Evolutionary conservation across 2,888 invertebrate species (phyloP).

Genomic region (Phytoseiulus persimilis): DNA sequence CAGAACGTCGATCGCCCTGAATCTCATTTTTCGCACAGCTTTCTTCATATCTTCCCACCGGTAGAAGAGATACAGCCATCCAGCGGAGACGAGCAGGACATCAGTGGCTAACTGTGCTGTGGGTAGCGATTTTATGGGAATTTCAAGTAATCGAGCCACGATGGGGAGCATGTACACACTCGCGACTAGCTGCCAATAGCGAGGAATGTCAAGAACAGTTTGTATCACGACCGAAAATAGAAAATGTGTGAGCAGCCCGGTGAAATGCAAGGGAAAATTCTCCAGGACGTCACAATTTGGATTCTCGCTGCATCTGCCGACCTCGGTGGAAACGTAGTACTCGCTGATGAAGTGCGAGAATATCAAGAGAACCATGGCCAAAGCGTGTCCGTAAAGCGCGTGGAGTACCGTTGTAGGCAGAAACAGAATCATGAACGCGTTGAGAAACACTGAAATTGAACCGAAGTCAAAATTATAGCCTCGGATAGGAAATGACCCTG

Average conservation of each 20-base stretch:
- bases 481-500: no score
- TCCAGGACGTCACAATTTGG: slow-evolving; percentile 46
- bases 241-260: slow-evolving; percentile 50
- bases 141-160: slow-evolving; percentile 52
- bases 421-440: slow-evolving; percentile 52
- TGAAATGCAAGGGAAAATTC: slow-evolving; percentile 48
- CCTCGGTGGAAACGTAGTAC: slow-evolving; percentile 51
- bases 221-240: slow-evolving; percentile 49
- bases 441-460: slow-evolving; percentile 51
- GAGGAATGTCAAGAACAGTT: slow-evolving; percentile 51
- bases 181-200: slow-evolving; percentile 50
- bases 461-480: slow-evolving; percentile 33
- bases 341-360: slow-evolving; percentile 52
- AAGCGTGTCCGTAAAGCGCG: slow-evolving; percentile 54
- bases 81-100: slow-evolving; percentile 50
- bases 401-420: slow-evolving; percentile 53
- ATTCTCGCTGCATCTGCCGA: slow-evolving; percentile 47
- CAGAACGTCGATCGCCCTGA: slow-evolving; percentile 49
- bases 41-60: not conserved
- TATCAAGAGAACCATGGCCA: slow-evolving; percentile 51
- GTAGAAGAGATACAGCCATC: slow-evolving; percentile 51
- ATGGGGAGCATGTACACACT: slow-evolving; percentile 54
- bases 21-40: slow-evolving; percentile 47
- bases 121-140: slow-evolving; percentile 50
- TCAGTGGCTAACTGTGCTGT: slow-evolving; percentile 53